phyloP scores from a whole-genome alignment of 2,797 vertebrate species.

The Anas flavirostris region DNA sequence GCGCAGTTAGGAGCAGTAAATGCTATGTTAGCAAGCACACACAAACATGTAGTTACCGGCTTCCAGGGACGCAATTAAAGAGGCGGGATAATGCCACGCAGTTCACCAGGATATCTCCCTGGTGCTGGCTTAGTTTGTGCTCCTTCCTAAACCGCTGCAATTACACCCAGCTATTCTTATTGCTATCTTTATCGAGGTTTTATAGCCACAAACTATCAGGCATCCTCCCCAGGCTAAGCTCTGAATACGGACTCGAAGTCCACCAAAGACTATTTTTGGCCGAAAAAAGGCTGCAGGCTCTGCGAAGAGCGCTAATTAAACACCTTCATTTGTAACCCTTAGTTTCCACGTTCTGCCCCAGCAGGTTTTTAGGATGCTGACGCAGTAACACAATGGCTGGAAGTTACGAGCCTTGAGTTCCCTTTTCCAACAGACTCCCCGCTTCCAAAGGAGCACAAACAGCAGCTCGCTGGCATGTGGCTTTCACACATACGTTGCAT shows the following conservation, averaged over 20 bases:
- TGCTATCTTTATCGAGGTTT: neutral
- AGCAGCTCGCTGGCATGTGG: neutral
- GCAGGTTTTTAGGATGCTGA: neutral
- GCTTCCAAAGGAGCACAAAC: neutral
- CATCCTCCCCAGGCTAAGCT: neutral
- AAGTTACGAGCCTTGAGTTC: neutral
- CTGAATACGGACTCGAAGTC: neutral
- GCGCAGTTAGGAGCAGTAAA: constrained; percentile 59
- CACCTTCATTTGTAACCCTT: neutral
- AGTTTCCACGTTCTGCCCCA: neutral
- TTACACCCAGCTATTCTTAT: neutral
- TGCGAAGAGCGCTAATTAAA: neutral
- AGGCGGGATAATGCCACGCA: neutral
- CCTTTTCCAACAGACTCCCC: neutral
- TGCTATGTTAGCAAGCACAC: neutral
- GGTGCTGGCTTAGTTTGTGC: neutral
- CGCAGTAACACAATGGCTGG: neutral
- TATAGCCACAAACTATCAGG: neutral
- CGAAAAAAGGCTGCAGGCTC: neutral
- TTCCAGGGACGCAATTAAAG: neutral
- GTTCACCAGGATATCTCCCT: neutral
- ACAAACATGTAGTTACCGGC: constrained; percentile 13
- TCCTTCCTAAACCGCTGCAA: neutral
- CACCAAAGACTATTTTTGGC: neutral
- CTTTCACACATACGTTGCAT: constrained; percentile 14